Base-by-base conservation (phyloP, 2,113 vertebrate genomes). In the Elanus axillaris region DNA sequence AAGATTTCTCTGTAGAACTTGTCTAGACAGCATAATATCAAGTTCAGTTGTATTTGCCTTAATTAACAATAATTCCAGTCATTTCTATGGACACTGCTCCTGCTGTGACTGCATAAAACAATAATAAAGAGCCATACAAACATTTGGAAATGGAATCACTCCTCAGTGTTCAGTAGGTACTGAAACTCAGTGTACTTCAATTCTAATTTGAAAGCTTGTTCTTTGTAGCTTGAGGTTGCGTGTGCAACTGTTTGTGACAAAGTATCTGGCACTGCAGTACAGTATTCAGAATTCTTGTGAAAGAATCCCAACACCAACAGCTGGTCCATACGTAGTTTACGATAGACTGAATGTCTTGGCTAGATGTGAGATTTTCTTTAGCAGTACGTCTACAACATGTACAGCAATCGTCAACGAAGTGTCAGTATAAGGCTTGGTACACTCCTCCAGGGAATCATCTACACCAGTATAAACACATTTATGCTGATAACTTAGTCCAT, bases 1-100 rank as follows among this genome's bases (percentile, higher is more conserved):
- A 96, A 92, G 59, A 74, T 92, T 97, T 88, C 32, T 50, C 40
- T 48, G 42, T 80, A 88, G 29, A 93, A 68, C 55, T 92, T 73
- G 86, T 40, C 48, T 91, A 86, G 40, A 75, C 40, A 91, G 78
- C 3, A 2, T 16, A 69, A 81, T 88, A 85, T 29, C 71, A 67
- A 87, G 68, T 74, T 87, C 36, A 47, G 38, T 81, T 86, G 38
- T 88, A 64, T 94, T 97, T 96, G 88, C 76, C 52, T 96, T 94
- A 94, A 95, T 97, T 97, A 96, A 86, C 56, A 96, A 79, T 80
- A 89, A 94, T 71, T 95, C 56, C 48, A 83, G 56, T 26, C 91
- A 90, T 96, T 97, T 72, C 40, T 93, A 80, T 96, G 95, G 82
- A 95, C 18, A 16, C 76, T 94, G 74, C 45, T 92, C 85, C 74